Evolutionary conservation across 37 sponge, comb jelly and placozoan genomes (phyloP).

Genomic region (Tethya wilhelma): DNA sequence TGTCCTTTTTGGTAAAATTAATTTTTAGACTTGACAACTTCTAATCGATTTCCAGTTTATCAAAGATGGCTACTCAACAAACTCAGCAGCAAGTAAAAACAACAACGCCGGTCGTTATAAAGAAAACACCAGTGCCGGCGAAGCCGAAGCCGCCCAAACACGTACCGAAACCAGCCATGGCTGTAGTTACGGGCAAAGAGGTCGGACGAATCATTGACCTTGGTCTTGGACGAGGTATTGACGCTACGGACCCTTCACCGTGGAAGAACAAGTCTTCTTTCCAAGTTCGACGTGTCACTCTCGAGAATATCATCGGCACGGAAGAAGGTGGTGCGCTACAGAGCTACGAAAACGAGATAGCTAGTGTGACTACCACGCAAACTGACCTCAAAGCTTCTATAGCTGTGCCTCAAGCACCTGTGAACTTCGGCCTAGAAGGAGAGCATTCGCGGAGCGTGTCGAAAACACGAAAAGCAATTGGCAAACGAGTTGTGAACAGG

Average conservation of each 20-base stretch:
- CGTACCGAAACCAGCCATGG: too few species aligned
- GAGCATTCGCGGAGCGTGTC: conserved; percentile 16
- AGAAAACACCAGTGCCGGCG: too few species aligned
- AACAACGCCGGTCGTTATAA: too few species aligned
- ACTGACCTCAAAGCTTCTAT: conserved; percentile 24
- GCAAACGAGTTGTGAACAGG: conserved; percentile 39
- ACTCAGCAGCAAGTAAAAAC: too few species aligned
- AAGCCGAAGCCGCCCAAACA: too few species aligned
- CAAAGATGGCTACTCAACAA: too few species aligned
- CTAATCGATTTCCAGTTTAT: too few species aligned
- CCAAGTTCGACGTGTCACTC: conserved; percentile 21
- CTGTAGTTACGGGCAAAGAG: background rate
- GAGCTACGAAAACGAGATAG: conserved; percentile 24
- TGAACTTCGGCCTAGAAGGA: conserved; percentile 39
- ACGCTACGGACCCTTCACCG: conserved; percentile 15
- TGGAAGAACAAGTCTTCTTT: conserved; percentile 53
- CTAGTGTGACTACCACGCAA: conserved; percentile 31
- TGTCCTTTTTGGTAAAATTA: too few species aligned
- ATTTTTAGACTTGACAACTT: too few species aligned
- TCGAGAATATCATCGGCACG: conserved; percentile 38
- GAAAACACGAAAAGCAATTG: conserved; percentile 28
- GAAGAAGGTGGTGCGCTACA: conserved; percentile 62
- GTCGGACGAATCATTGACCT: conserved; percentile 12
- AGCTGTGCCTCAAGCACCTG: conserved; percentile 1
- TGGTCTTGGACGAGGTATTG: conserved; percentile 53